Evolutionary conservation across 2,888 invertebrate genomes (phyloP), one percentile per base, ranked within the genome.

Genomic region (Acanthosoma haemorrhoidale): DNA sequence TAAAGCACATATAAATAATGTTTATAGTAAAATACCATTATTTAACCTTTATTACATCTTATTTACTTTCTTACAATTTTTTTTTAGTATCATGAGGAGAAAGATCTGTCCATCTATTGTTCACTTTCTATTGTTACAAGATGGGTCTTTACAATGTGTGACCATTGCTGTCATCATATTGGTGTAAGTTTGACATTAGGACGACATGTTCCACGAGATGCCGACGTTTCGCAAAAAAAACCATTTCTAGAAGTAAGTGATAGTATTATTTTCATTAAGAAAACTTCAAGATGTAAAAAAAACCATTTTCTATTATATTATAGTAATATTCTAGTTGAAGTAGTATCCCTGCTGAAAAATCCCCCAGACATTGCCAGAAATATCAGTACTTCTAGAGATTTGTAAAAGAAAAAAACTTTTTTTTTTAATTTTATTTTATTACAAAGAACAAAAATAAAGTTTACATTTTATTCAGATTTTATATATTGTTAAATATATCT

Each of bases 111-210:
- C 3, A 43, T 32, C 60, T 79, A 79, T 71, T 84, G 84, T 71
- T 80, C 82, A 2, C 76, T 80, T 21, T 83, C 83, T 0, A 77
- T 76, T 69, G 82, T 81, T 0, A 76, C 77, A 1, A 79, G 84
- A 25, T 82, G 81, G 79, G 79, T 78, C 1, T 84, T 77, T 61
- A 75, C 79, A n/a, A 79, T 83, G 39, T 80, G 82, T 34, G 83
- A 84, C 71, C 79, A 80, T 63, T 80, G 83, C 76, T 81, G 81
- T 68, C 69, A 75, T 0, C 80, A 82, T 74, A 73, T 83, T 29
- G 78, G 78, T 11, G 79, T 84, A 8, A 72, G 77, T 5, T 72
- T 81, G 1, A 75, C 79, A 39, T 79, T 79, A 0, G 83, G 82
- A 0, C 76, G 77, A n/a, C 84, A 84, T 71, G 78, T 73, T 34